phyloP scores from a whole-genome alignment of 2,888 invertebrate genomes.

The Argynnis bischoffii region DNA sequence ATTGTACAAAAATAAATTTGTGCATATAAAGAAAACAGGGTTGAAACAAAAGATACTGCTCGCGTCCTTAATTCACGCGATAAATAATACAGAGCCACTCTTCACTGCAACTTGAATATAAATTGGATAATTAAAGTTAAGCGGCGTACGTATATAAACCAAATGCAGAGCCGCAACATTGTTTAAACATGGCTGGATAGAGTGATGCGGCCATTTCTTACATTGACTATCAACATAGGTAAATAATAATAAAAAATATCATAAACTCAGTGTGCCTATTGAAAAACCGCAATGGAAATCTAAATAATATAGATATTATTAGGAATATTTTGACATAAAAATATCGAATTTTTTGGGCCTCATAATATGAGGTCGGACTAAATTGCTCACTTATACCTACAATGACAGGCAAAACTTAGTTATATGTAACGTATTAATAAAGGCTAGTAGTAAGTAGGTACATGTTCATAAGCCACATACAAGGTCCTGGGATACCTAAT shows the following conservation, averaged over 20 bases:
- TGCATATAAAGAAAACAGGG: conserved; percentile 35
- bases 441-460: too few relatives aligned
- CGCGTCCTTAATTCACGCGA: conserved; percentile 59
- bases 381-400: too few relatives aligned
- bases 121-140: conserved; percentile 76
- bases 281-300: too few relatives aligned
- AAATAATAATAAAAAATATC: neutral
- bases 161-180: conserved; percentile 55
- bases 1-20: conserved; percentile 10
- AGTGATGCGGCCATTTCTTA: conserved; percentile 14
- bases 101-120: conserved; percentile 76
- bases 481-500: too few relatives aligned
- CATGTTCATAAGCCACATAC: too few relatives aligned
- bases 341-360: too few relatives aligned
- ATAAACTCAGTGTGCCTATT: too few relatives aligned
- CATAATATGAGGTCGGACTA: too few relatives aligned
- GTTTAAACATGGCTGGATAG: conserved; percentile 35
- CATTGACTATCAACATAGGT: neutral
- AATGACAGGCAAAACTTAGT: too few relatives aligned
- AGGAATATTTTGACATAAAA: too few relatives aligned
- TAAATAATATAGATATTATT: too few relatives aligned
- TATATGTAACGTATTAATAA: too few relatives aligned
- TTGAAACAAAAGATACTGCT: conserved; percentile 53
- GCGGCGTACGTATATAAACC: conserved; percentile 65
- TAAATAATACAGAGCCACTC: conserved; percentile 73